phyloP scores from a whole-genome alignment of 2,113 vertebrate genomes.

The Spermophilus dauricus region DNA sequence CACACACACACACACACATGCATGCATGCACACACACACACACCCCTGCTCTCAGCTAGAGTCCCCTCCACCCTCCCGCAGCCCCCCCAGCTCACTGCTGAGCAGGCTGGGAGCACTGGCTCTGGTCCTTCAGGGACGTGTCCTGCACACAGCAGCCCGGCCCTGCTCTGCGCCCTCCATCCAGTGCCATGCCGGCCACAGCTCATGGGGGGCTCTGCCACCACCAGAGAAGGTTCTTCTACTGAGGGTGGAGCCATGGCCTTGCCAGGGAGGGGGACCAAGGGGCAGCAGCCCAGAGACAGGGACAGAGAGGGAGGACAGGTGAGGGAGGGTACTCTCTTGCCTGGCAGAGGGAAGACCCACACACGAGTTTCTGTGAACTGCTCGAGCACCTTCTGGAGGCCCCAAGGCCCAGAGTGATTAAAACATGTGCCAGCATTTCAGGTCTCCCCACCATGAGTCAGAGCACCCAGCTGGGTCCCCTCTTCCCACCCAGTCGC shows the following conservation, averaged over 20 bases:
- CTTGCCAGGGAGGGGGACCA: not conserved
- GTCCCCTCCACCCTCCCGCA: not conserved
- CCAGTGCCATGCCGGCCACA: not conserved
- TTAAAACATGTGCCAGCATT: rapidly evolving
- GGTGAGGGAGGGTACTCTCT: too few species aligned
- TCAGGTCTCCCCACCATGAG: not conserved
- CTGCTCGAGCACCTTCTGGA: not conserved
- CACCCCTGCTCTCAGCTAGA: not conserved
- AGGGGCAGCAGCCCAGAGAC: not conserved
- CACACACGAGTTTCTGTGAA: not conserved
- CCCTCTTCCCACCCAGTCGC: not conserved
- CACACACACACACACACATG: too few species aligned
- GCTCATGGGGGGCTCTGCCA: not conserved
- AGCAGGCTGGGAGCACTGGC: not conserved
- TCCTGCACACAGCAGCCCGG: not conserved
- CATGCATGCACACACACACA: not conserved
- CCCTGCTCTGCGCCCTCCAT: not conserved
- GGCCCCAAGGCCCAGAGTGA: not conserved
- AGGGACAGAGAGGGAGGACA: too few species aligned
- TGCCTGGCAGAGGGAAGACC: not conserved
- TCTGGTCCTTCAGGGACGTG: not conserved
- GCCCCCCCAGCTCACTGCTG: not conserved
- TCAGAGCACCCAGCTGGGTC: not conserved
- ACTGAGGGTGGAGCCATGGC: not conserved
- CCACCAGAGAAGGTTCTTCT: not conserved